A percentile compares a stretch with the other conserved stretches of the same genome.
Conservation (phyloP, 2,888 invertebrate species). For the Disparrhopalites patrizii region DNA sequence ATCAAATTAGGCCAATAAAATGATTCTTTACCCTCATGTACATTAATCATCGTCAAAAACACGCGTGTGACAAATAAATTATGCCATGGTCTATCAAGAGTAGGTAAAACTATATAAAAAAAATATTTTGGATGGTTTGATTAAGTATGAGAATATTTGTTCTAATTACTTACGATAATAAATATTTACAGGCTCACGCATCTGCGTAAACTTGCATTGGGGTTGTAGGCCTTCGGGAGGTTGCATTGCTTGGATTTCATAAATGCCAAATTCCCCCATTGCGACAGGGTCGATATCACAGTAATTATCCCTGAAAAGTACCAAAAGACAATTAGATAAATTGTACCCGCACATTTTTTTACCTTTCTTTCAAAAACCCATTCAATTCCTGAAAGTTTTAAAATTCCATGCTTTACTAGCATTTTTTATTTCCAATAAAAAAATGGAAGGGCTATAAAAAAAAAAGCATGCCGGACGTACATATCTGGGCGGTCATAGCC, state of each 20-base stretch:
- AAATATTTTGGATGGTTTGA: neutral
- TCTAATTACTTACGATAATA: slow-evolving; percentile 62
- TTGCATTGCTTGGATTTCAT: slow-evolving; percentile 31
- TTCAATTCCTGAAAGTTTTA: neutral
- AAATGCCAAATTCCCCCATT: slow-evolving; percentile 49
- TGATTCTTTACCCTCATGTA: neutral
- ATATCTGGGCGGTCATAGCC: slow-evolving; percentile 36
- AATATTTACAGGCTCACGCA: slow-evolving; percentile 63
- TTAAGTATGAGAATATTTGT: slow-evolving; percentile 1
- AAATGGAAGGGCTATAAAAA: no score
- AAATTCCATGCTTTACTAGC: no score
- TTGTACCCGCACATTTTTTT: neutral
- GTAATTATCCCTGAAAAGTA: slow-evolving; percentile 8
- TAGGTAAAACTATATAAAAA: neutral
- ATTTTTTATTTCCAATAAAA: no score
- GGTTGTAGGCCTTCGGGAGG: slow-evolving; percentile 23
- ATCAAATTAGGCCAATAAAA: neutral
- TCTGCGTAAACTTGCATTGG: slow-evolving; percentile 13
- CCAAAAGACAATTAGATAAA: slow-evolving; percentile 2
- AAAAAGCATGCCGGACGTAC: no score
- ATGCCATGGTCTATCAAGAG: slow-evolving; percentile 1
- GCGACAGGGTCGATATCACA: slow-evolving; percentile 23
- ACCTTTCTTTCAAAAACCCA: neutral
- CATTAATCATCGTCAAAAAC: neutral
- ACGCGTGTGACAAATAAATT: no score